Evolutionary conservation across 2,888 invertebrate genomes (phyloP), one percentile per base, ranked within the genome.

Genomic region (Antheraea assamensis): DNA sequence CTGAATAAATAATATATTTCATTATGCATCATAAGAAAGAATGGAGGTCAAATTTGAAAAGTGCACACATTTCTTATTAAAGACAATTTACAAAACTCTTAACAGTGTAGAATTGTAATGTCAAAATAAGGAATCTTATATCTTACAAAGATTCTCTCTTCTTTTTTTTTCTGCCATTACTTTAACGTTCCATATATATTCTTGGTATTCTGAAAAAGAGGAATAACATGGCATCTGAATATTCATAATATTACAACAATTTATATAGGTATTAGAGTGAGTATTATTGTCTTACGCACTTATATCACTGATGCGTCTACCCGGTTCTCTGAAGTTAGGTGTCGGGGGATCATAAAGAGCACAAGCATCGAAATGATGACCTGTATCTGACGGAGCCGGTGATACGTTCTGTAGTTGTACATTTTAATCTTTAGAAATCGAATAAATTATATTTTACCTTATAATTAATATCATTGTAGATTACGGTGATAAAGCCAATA

Each of bases 251-350:
- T 24, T 17, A 55, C 2, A 55, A 55, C 2, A 7, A 42, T 42
- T 10, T 42, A 13, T 42, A 7, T 42, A 42, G 3, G 42, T 42
- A 42, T 2, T 0, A 13, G n/a, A 55, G 19, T 55, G 10, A 58
- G 58, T 58, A 13, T 24, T 58, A 13, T 24, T 24, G 17, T 42
- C 5, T 31, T 27, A 68, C 72, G 19, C 52, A 72, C 72, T 72
- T 21, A 66, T 66, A 52, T 72, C 72, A 49, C 72, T 66, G 24
- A 74, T 71, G 10, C 73, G 61, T 71, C 73, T 64, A 27, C 73
- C 71, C 19, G n/a, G 27, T 5, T 35, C 71, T 31, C 27, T 31
- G 31, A 74, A 74, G 30, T 74, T 52, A 13, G 73, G 71, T 66
- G 30, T 72, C 49, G 64, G 66, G 1, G 66, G 30, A 72, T 66